Percentiles rank a stretch among this genome's conserved stretches.
Evolutionary conservation across 2,797 vertebrate genomes (phyloP).

Genomic region (Oreochromis mossambicus): DNA sequence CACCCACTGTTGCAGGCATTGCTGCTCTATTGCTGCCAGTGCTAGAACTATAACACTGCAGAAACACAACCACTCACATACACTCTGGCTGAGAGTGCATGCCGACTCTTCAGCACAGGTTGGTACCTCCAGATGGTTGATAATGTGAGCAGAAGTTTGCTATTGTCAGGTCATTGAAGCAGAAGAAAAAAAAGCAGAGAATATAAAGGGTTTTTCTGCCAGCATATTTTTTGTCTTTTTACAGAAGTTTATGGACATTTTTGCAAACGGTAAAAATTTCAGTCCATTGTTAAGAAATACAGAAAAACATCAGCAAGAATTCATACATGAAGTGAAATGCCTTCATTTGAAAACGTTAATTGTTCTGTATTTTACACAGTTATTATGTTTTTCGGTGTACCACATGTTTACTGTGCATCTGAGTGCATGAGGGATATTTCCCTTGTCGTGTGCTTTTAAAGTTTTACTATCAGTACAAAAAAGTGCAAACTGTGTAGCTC

Average conservation of each 20-base stretch:
- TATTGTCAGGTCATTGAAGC: neutral
- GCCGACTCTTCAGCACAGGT: neutral
- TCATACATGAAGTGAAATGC: neutral
- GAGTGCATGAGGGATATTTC: neutral
- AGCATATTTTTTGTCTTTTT: neutral
- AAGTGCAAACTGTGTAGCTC: neutral
- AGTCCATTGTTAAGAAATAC: neutral
- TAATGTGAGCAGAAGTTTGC: neutral
- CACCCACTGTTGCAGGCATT: conserved; percentile 58
- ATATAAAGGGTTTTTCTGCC: neutral
- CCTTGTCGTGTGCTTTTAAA: neutral
- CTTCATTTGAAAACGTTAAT: neutral
- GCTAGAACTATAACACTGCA: conserved; percentile 12
- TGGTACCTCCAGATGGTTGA: neutral
- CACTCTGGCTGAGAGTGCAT: neutral
- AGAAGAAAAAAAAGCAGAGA: neutral
- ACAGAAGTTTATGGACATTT: neutral
- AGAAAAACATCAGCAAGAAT: neutral
- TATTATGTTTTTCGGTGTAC: neutral
- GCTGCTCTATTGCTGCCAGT: conserved; percentile 39
- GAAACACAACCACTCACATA: neutral
- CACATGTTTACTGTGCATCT: neutral
- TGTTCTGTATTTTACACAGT: neutral
- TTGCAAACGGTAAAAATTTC: neutral
- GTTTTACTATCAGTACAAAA: neutral